These are phyloP conservation scores for Spicauda simplicius DNA, from an alignment of 2,888 invertebrate genomes.

Conservation along the genomic window DNA sequence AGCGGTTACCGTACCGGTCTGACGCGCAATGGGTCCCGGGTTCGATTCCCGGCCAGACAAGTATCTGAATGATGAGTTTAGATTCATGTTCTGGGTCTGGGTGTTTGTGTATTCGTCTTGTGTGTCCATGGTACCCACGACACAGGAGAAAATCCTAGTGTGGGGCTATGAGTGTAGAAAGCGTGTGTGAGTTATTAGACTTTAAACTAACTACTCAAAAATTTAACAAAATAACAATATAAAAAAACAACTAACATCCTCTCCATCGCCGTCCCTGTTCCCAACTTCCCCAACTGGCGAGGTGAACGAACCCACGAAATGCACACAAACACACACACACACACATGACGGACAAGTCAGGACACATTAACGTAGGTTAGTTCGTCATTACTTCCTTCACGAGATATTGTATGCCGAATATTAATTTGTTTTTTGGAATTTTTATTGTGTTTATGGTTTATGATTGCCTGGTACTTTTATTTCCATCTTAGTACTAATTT, in stretches of 20 bases:
- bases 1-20: too few relatives aligned
- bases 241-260: conserved; percentile 37
- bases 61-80: too few relatives aligned
- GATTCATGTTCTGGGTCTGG: too few relatives aligned
- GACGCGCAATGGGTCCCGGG: too few relatives aligned
- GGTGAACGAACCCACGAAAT: conserved; percentile 84
- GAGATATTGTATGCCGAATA: conserved; percentile 18
- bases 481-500: too few relatives aligned
- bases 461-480: not conserved
- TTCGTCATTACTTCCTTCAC: conserved; percentile 41
- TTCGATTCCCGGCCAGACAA: too few relatives aligned
- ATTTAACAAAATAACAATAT: not conserved
- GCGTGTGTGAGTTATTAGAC: too few relatives aligned
- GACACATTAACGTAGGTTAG: conserved; percentile 75
- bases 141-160: too few relatives aligned
- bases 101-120: too few relatives aligned
- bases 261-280: conserved; percentile 59
- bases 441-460: not conserved
- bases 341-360: conserved; percentile 53
- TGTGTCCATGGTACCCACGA: too few relatives aligned
- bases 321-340: conserved; percentile 63
- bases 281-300: conserved; percentile 82
- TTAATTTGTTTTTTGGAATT: conserved; percentile 17
- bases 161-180: too few relatives aligned
- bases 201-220: too few relatives aligned